phyloP scores from a whole-genome alignment of 2,888 invertebrate species.

The Tenthredo mesomela region DNA sequence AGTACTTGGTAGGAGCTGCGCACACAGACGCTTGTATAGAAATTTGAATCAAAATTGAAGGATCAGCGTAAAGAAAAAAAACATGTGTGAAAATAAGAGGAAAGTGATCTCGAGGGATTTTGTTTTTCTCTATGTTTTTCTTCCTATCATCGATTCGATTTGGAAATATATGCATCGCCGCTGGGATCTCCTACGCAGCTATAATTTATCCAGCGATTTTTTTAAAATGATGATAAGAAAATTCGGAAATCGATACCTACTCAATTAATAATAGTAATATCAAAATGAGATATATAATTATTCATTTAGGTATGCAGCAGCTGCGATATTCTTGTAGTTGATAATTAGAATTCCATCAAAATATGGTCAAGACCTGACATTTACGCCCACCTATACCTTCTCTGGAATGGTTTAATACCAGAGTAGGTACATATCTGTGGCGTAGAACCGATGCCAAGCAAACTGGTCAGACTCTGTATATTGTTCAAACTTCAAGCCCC shows the following conservation, averaged over 20 bases:
- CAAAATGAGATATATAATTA: not conserved
- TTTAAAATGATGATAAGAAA: not conserved
- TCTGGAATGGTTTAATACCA: not conserved
- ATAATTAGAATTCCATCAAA: not conserved
- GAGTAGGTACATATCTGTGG: not conserved
- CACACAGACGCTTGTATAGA: not conserved
- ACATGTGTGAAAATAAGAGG: not conserved
- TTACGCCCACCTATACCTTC: not conserved
- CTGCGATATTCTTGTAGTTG: not conserved
- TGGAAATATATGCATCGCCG: not conserved
- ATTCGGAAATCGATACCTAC: too few relatives aligned
- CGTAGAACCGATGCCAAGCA: not conserved
- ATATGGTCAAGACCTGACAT: not conserved
- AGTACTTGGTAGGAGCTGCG: not conserved
- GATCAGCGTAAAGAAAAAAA: not conserved
- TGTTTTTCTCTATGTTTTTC: not conserved
- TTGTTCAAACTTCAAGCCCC: not conserved
- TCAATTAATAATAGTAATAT: not conserved
- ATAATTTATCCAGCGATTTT: not conserved
- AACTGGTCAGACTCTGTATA: not conserved
- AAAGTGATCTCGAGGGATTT: not conserved
- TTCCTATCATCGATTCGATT: not conserved
- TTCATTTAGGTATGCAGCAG: not conserved
- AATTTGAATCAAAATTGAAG: not conserved
- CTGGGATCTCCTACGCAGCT: not conserved